phyloP scores from a whole-genome alignment of 2,113 vertebrate genomes.

The Sceloporus tristichus region DNA sequence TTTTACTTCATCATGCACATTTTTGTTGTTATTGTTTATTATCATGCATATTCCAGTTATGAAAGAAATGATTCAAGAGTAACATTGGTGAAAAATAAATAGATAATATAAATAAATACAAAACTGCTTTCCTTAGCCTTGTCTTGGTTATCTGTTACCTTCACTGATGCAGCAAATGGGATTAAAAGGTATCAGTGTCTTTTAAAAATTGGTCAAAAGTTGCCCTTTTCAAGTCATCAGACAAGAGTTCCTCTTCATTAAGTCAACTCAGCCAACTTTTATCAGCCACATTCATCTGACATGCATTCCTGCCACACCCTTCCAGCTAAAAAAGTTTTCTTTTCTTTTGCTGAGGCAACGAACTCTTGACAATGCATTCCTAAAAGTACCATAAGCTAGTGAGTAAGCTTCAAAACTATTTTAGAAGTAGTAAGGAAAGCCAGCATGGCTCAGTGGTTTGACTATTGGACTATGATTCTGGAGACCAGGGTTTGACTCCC shows the following conservation, averaged over 20 bases:
- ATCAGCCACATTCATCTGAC: not conserved
- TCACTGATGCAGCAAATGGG: not conserved
- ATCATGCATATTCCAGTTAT: not conserved
- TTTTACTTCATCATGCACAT: not conserved
- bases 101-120: too few species aligned
- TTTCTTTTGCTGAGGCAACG: not conserved
- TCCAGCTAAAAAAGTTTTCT: not conserved
- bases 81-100: not conserved
- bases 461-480: too few species aligned
- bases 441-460: too few species aligned
- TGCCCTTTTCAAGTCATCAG: not conserved
- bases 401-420: not conserved
- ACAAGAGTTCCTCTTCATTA: not conserved
- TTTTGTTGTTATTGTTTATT: not conserved
- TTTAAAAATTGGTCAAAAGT: constrained; percentile 5
- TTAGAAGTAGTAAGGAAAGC: not conserved
- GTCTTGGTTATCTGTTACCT: not conserved
- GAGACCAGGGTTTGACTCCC: too few species aligned
- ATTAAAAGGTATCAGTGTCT: not conserved
- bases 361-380: constrained; percentile 27
- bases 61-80: not conserved
- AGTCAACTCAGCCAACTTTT: constrained; percentile 8
- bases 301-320: constrained; percentile 25
- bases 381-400: not conserved
- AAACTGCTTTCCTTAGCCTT: not conserved